Evolutionary conservation across 2,888 invertebrate species (phyloP), one percentile per base, ranked within the genome.

Genomic region (Sarcophaga rosellei): DNA sequence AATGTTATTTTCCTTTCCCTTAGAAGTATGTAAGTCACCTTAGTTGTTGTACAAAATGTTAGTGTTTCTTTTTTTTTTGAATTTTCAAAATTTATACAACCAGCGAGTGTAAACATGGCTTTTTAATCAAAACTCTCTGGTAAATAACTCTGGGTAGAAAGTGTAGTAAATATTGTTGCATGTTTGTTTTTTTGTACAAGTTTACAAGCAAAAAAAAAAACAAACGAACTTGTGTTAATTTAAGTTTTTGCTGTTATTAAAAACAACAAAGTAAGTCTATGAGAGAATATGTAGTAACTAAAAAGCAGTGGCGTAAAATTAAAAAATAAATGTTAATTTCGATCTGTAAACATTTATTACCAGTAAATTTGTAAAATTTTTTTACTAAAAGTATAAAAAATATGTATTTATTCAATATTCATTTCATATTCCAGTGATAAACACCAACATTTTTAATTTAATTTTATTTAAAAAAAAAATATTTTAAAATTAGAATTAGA

Each of bases 211-310:
- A 65, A 81, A 73, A 20, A 53, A 66, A 73, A 35, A 23, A 73
- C 81, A 86, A 81, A 65, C 81, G 68, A 84, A 65, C 84, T 86
- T 86, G 70, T 81, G 77, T 81, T 84, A 86, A 86, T 81, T 77
- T 77, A 74, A 15, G 47, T 73, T 68, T 35, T 45, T 17, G 53
- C 53, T 53, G 53, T 84, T 63, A 65, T 75, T 15, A 53, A 65
- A 6, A 53, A 53, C 53, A 15, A 53, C 53, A 53, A 53, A 17
- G 12, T 53, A 17, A 15, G 12, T 15, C 53, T 53, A 15, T 53
- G 1, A 4, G 12, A 53, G 4, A 17, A n/a, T n/a, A n/a, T n/a
- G 53, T 35, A 3, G 35, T 35, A 35, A 35, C 15, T 53, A 53
- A 53, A 53, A 53, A 17, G 17, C 53, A 53, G 53, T 4, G 53